Evolutionary conservation across 2,888 invertebrate genomes (phyloP), one percentile per base, ranked within the genome.

Genomic region (Strigamia maritima): DNA sequence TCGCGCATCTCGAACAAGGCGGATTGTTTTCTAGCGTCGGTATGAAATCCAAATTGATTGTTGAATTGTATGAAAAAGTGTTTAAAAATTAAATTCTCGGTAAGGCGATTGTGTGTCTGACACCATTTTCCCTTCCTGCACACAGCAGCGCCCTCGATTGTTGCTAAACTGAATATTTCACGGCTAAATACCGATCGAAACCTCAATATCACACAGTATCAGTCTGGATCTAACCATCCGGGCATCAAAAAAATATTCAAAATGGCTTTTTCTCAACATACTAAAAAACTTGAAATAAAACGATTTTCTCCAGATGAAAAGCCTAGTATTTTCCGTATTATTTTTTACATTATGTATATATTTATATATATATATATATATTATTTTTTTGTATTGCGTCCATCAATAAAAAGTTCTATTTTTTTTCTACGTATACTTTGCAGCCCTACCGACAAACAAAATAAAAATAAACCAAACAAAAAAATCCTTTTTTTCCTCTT

Each of bases 301-400:
- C 60, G 19, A n/a, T n/a, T 19, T 8, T 60, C 60, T 60, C 60
- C 60, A 60, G 60, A 60, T 60, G 60, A 60, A 60, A 60, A n/a
- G 60, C 60, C 60, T 60, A 60, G 22, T 22, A 60, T 22, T 60
- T 60, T 24, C 22, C 60, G 19, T 60, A 60, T 22, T 60, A 60
- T 60, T 22, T 49, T 49, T 49, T 49, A 60, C 60, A 60, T 60
- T 60, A 60, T 60, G 22, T 60, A 60, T 60, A 60, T 60, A 60
- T 60, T 22, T 60, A 60, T 60, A 60, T 60, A 60, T 35, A 8
- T 14, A 8, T 49, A 49, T 60, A 22, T 60, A 22, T 24, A 60
- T 60, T 60, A 16, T 19, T 12, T 16, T 60, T 60, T 60, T 60
- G 4, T 6, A 60, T 60, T 60, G 60, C 60, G 60, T 60, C 60